Evolutionary conservation across 2,113 vertebrate genomes (phyloP), one percentile per base, ranked within the genome.

Genomic region (Anarrhichthys ocellatus): DNA sequence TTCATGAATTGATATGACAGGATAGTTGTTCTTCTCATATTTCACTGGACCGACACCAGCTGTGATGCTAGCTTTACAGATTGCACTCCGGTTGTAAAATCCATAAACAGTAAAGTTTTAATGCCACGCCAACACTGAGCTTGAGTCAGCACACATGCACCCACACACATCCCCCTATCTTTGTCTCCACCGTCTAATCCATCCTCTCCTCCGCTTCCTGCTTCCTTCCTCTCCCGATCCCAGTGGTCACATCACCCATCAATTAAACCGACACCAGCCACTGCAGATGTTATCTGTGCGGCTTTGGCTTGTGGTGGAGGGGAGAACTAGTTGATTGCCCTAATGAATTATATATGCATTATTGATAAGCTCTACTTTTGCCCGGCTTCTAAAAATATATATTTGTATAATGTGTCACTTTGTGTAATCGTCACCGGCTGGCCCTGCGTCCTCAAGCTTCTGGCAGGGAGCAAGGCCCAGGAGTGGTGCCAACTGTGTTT

Each of bases 391-490:
- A 62, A 80, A 89, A 88, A 87, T 88, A 88, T 85, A 87, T 85
- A 88, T 89, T 85, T 79, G 82, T 85, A 78, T 84, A 91, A 81
- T 9, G 18, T 89, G 88, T 90, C 89, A 89, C 86, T 88, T 86
- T 88, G 73, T 86, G 83, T 81, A 84, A 84, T 80, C 78, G 69
- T 90, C 88, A 82, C 78, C 40, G 32, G 61, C 71, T 87, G 63
- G 87, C 71, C 68, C 46, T 27, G 46, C 81, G 72, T 91, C 87
- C 80, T 85, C 59, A 22, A 80, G 80, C 80, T 75, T 78, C 78
- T 91, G 89, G 84, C 86, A 78, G 78, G 18, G 17, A 73, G 48
- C 70, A n/a, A 2, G 44, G 59, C 59, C 71, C 72, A 82, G 82
- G 72, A 85, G 56, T 29, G 50, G n/a, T 42, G 84, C 89, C 89